phyloP scores from a whole-genome alignment of 2,113 vertebrate genomes.

The Hemicordylus capensis region DNA sequence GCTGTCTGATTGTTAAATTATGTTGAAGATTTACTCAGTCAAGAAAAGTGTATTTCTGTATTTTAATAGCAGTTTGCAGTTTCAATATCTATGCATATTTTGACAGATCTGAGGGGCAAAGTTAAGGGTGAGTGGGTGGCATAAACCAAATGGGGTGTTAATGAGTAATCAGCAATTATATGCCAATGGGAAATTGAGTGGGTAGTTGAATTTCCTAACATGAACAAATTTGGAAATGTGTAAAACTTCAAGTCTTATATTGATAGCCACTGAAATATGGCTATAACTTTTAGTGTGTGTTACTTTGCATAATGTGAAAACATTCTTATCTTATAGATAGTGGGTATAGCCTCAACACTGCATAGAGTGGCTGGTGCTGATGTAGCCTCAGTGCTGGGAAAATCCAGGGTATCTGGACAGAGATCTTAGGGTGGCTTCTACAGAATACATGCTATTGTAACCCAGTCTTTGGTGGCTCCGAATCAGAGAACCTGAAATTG shows the following conservation, averaged over 20 bases:
- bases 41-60: constrained; percentile 55
- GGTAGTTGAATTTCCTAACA: background rate
- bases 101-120: constrained; percentile 65
- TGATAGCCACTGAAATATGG: background rate
- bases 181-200: constrained; percentile 52
- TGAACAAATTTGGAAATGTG: background rate
- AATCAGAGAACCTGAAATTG: background rate
- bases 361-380: background rate
- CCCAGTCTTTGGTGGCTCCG: too few species aligned
- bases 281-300: background rate
- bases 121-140: constrained; percentile 65
- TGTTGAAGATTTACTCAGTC: constrained; percentile 61
- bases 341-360: background rate
- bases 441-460: background rate
- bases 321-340: background rate
- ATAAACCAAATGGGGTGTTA: constrained; percentile 57
- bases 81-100: constrained; percentile 62
- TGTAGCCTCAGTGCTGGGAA: too few species aligned
- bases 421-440: background rate
- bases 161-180: constrained; percentile 63
- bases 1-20: constrained; percentile 60
- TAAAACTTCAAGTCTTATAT: background rate
- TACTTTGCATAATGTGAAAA: background rate
- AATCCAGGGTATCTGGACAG: too few species aligned
- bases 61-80: constrained; percentile 51